A percentile compares a stretch with the other conserved stretches of the same genome.
Evolutionary conservation across 2,888 invertebrate genomes (phyloP).

Genomic region (Papilio gigon): DNA sequence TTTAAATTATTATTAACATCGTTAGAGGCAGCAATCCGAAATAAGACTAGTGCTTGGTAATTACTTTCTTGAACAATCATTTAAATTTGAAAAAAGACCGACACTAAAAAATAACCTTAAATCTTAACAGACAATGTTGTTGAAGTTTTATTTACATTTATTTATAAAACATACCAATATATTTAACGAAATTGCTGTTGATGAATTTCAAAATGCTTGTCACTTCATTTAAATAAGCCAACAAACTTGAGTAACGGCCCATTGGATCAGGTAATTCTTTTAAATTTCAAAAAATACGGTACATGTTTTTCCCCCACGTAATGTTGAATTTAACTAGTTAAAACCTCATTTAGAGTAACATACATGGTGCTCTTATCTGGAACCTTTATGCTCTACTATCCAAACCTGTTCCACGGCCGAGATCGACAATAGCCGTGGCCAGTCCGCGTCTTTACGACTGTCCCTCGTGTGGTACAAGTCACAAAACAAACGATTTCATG

Average conservation of each 20-base stretch:
- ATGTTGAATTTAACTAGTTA: constrained; percentile 42
- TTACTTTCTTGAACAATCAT: neutral
- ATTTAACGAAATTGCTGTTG: constrained; percentile 1
- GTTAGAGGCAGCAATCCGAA: too few species aligned
- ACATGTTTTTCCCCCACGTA: constrained; percentile 32
- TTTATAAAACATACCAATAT: neutral
- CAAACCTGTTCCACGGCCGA: constrained; percentile 71
- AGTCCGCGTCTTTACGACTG: constrained; percentile 75
- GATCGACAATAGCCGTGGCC: constrained; percentile 76
- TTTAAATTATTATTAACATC: too few species aligned
- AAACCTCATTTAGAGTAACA: constrained; percentile 56
- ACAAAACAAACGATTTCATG: too few species aligned
- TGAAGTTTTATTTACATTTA: constrained; percentile 6
- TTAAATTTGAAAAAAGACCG: neutral
- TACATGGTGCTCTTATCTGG: constrained; percentile 69
- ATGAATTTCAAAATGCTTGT: constrained; percentile 33
- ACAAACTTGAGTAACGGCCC: constrained; percentile 30
- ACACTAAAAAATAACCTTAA: constrained; percentile 1
- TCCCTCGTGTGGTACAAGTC: constrained; percentile 51
- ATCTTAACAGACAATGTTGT: neutral
- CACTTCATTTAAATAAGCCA: constrained; percentile 37
- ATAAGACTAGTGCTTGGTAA: too few species aligned
- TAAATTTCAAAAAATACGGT: constrained; percentile 41
- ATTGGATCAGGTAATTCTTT: constrained; percentile 25
- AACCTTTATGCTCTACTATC: constrained; percentile 63